Base-by-base conservation (phyloP, 2,113 vertebrate species). In the Ochotona curzoniae region DNA sequence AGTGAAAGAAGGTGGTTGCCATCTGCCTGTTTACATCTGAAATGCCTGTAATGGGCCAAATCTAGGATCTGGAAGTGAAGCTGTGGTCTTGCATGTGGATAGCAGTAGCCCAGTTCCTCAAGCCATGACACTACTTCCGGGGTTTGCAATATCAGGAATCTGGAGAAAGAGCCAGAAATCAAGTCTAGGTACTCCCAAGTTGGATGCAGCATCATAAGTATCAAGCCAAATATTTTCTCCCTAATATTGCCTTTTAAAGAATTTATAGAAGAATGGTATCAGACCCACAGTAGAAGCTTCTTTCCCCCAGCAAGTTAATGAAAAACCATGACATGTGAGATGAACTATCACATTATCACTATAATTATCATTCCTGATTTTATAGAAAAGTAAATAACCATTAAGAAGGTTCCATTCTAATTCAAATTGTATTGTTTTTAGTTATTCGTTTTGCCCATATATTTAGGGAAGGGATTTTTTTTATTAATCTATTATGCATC, bases 381-480 rank as follows among this genome's bases (percentile, higher is more conserved):
- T 90, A 92, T 44, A 81, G 60, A 89, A 89, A 95, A 70, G 44
- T 64, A 94, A 91, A 86, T 83, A 91, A 83, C 63, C 35, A 67
- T 83, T 92, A 30, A 75, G 90, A 80, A 12, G 1, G 67, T 75
- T 64, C 25, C 57, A 18, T 44, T 73, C 35, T 32, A 86, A 28
- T 57, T 83, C 87, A 83, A 82, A 30, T 71, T 23, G 3, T n/a
- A 63, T 28, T 71, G 47, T 61, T n/a, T 71, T 87, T 26, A 23
- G 57, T 5, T 18, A 32, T 14, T 89, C 28, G 17, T 83, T 90
- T 79, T 91, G 71, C 79, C 13, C 15, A 17, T 38, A 21, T 54
- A 61, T 94, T 90, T 88, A n/a, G 3, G 0, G 1, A 69, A 7
- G 13, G 10, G 17, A 9, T 51, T 64, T 5, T 23, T 79, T 91